These are phyloP conservation scores for Anthoscopus minutus DNA, from an alignment of 2,113 vertebrate species.

Conservation along the genomic window DNA sequence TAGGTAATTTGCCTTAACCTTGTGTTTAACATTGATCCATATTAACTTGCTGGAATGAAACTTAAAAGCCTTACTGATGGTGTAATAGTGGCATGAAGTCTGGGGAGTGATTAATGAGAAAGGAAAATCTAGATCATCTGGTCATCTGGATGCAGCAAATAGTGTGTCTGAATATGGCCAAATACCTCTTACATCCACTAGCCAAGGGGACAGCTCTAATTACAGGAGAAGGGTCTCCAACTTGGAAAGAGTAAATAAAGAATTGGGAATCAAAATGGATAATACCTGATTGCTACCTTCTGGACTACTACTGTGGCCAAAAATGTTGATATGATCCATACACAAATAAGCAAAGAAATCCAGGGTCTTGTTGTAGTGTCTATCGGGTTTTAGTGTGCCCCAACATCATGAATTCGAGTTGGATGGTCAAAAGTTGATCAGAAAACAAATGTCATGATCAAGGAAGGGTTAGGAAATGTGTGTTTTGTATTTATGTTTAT, in stretches of 20 bases:
- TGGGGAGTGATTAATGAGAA: constrained; percentile 22
- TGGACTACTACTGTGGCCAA: constrained; percentile 1
- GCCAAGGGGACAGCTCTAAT: constrained; percentile 27
- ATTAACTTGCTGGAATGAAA: not conserved
- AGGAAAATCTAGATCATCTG: constrained; percentile 32
- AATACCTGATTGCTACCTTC: constrained; percentile 35
- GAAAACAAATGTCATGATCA: not conserved
- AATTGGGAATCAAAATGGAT: not conserved
- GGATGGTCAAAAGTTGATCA: not conserved
- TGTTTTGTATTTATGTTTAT: not conserved
- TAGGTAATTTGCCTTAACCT: not conserved
- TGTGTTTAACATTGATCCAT: not conserved
- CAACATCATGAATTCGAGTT: not conserved
- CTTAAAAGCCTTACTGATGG: not conserved
- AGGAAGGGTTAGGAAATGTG: not conserved
- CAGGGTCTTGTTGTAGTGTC: not conserved
- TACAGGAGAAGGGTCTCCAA: not conserved
- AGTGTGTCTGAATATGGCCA: not conserved
- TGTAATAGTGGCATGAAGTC: not conserved
- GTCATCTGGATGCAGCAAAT: constrained; percentile 7
- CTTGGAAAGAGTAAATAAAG: constrained; percentile 3
- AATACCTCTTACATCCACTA: not conserved
- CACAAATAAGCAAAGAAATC: not conserved
- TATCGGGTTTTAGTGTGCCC: not conserved
- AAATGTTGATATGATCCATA: not conserved